Base-by-base conservation (phyloP, 2,113 vertebrate genomes). In the Clarias magur region DNA sequence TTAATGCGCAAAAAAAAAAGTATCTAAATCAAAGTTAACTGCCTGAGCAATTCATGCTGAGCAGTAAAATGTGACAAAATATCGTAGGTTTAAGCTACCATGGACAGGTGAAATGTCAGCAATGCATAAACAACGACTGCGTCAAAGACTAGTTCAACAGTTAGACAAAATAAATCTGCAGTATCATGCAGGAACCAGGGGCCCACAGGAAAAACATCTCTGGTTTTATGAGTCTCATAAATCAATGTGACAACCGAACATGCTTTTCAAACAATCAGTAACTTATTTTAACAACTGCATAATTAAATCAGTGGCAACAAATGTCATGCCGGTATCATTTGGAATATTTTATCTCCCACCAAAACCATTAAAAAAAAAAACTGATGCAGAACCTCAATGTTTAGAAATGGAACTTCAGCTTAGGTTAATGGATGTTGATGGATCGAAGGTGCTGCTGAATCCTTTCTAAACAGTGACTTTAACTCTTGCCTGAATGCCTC, bases 271-370 rank as follows among this genome's bases (percentile, higher is more conserved):
- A 85, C 65, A 73, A 60, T 57, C 42, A 34, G 17, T 84, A 87
- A 54, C 72, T 80, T 85, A 83, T 83, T 75, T 90, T 86, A 73
- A 86, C n/a, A 78, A 75, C 86, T 86, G 42, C 65, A 83, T 73
- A 83, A 85, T 72, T 78, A 82, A 82, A 84, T 63, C 65, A 79
- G 62, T 34, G 57, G 59, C 79, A 88, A 85, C 56, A 85, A 53
- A 86, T 73, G 63, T 73, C 30, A 81, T 62, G 79, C 57, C 56
- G 68, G 56, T 21, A 48, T 83, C 62, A 60, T 81, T 53, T 65
- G 73, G 68, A 79, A 70, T 76, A 79, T 59, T 53, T 65, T 57
- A 89, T 23, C 56, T n/a, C 34, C 73, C 30, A 80, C 57, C 54
- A 80, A 63, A 81, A 30, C 56, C 67, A 79, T 79, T 30, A 82